A percentile compares a stretch with the other conserved stretches of the same genome.
Evolutionary conservation across 1,140 invertebrate species (phyloP).

Genomic region (Mactra quadrangularis): DNA sequence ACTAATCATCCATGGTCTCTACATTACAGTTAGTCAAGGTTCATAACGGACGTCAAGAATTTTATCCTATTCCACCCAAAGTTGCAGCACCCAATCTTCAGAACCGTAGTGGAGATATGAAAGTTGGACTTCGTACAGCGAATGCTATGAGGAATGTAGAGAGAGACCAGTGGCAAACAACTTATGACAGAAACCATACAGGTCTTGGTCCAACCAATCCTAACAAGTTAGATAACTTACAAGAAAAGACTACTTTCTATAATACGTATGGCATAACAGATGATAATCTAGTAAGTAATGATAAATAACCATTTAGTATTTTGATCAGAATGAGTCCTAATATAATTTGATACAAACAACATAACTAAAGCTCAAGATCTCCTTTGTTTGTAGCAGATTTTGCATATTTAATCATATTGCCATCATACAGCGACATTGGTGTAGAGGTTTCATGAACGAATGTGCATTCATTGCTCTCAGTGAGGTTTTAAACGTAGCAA

Average conservation of each 20-base stretch:
- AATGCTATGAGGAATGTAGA: conserved; percentile 81
- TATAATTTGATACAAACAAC: too few species aligned
- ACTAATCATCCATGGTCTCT: too few species aligned
- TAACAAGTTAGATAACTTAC: conserved; percentile 78
- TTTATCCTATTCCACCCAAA: conserved; percentile 80
- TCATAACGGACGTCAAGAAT: conserved; percentile 74
- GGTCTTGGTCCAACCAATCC: conserved; percentile 80
- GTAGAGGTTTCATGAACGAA: too few species aligned
- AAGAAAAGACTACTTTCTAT: conserved; percentile 73
- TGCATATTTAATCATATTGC: too few species aligned
- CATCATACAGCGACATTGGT: too few species aligned
- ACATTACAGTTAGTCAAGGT: conserved; percentile 74
- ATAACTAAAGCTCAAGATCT: too few species aligned
- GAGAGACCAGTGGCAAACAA: conserved; percentile 80
- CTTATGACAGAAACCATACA: conserved; percentile 77
- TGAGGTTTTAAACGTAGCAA: too few species aligned
- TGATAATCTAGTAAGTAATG: conserved; percentile 74
- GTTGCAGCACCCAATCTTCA: conserved; percentile 78
- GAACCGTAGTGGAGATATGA: conserved; percentile 67
- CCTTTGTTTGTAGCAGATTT: too few species aligned
- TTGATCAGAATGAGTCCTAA: too few species aligned
- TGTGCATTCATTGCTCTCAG: too few species aligned
- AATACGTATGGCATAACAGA: conserved; percentile 72
- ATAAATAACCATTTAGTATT: not conserved
- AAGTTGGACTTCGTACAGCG: conserved; percentile 67